These are phyloP conservation scores for Aromia moschata DNA, from an alignment of 2,888 invertebrate genomes.

Conservation along the genomic window DNA sequence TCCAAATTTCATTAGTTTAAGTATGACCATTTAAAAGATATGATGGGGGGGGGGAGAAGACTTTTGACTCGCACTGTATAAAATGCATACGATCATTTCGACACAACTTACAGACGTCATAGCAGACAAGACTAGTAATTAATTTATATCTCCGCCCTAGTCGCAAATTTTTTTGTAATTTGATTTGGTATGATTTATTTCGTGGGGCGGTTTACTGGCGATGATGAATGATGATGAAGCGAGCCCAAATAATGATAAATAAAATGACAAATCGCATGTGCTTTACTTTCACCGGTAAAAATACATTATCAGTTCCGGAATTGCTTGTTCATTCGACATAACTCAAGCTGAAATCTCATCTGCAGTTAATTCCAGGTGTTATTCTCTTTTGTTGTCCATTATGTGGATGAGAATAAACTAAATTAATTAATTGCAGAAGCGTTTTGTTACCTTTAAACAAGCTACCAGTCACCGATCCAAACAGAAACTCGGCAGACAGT, in stretches of 20 bases:
- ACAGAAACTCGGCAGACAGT: no score
- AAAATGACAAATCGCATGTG: constrained; percentile 40
- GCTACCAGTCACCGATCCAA: no score
- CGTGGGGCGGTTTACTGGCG: constrained; percentile 20
- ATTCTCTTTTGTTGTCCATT: no score
- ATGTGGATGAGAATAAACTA: no score
- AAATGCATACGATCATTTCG: no score
- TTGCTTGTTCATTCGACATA: background rate
- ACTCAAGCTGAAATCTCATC: no score
- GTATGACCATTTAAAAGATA: background rate
- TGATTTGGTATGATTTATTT: constrained; percentile 30
- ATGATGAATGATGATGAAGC: constrained; percentile 41
- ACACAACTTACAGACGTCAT: no score
- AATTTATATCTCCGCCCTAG: background rate
- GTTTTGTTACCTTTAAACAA: no score
- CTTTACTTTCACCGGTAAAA: constrained; percentile 3
- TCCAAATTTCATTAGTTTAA: background rate
- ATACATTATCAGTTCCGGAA: background rate
- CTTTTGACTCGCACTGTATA: background rate
- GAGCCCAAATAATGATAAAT: constrained; percentile 37
- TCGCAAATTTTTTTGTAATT: constrained; percentile 1
- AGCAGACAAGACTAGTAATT: no score
- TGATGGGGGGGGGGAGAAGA: background rate
- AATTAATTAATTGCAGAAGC: no score
- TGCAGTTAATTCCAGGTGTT: no score